Conservation (phyloP, 2,113 vertebrate genomes). For the Chrysemys picta region DNA sequence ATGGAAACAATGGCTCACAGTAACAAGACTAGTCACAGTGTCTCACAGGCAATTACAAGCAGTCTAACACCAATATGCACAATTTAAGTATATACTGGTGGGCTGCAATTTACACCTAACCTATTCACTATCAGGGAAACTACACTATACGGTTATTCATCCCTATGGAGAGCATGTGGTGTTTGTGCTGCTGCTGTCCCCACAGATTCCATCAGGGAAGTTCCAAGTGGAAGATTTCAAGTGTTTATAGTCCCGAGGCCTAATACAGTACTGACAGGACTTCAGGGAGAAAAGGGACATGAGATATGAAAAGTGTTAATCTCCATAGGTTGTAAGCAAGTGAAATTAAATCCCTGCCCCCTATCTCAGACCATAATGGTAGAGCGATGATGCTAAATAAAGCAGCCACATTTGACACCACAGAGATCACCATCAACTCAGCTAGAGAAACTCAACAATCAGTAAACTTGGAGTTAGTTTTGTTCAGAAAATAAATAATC, state of each 20-base stretch:
- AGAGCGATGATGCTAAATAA: neutral
- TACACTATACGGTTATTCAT: neutral
- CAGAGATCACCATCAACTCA: neutral
- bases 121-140: neutral
- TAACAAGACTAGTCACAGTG: neutral
- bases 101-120: neutral
- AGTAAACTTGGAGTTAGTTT: neutral
- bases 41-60: neutral
- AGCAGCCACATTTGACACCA: neutral
- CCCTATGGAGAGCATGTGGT: neutral
- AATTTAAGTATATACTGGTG: neutral
- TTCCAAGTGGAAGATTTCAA: neutral
- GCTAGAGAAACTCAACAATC: neutral
- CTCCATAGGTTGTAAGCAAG: neutral
- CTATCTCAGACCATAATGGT: neutral
- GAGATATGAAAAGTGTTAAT: neutral
- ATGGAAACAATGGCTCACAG: neutral
- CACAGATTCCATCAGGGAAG: accelerated
- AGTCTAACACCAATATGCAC: neutral
- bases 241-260: neutral
- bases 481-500: neutral
- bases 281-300: neutral
- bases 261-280: accelerated
- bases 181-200: neutral
- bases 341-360: neutral